Evolutionary conservation across 2,113 vertebrate genomes (phyloP).

Genomic region (Poeciliopsis prolifica): DNA sequence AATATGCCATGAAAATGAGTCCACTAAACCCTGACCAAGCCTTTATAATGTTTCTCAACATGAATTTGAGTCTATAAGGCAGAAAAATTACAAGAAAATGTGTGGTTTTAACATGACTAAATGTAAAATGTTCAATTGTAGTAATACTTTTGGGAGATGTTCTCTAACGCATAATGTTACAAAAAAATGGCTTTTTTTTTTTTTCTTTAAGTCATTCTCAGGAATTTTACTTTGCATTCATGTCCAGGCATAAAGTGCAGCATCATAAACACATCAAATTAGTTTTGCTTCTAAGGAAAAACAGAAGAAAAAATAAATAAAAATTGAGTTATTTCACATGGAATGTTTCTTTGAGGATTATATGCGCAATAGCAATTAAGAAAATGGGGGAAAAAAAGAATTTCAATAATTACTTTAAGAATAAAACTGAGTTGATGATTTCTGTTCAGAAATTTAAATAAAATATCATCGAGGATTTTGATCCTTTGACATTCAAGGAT

Average conservation of each 20-base stretch:
- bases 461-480: not conserved
- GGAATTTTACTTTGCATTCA: not conserved
- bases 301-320: not conserved
- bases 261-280: not conserved
- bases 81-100: not conserved
- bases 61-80: not conserved
- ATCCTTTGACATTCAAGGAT: not conserved
- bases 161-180: not conserved
- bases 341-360: not conserved
- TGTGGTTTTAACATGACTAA: not conserved
- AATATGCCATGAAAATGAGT: slow-evolving; percentile 5
- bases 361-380: not conserved
- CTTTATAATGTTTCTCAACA: not conserved
- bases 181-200: no score
- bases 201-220: not conserved
- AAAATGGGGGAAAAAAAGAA: not conserved
- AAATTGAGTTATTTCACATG: not conserved
- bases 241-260: not conserved
- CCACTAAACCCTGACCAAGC: not conserved
- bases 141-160: no score
- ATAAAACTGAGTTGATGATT: not conserved
- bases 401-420: not conserved
- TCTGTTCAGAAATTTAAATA: not conserved
- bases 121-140: not conserved
- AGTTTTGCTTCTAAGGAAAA: no score